Percentiles rank a stretch among this genome's conserved stretches.
These are phyloP conservation scores for Coenonympha glycerion DNA, from an alignment of 2,888 invertebrate species.

Conservation along the genomic window DNA sequence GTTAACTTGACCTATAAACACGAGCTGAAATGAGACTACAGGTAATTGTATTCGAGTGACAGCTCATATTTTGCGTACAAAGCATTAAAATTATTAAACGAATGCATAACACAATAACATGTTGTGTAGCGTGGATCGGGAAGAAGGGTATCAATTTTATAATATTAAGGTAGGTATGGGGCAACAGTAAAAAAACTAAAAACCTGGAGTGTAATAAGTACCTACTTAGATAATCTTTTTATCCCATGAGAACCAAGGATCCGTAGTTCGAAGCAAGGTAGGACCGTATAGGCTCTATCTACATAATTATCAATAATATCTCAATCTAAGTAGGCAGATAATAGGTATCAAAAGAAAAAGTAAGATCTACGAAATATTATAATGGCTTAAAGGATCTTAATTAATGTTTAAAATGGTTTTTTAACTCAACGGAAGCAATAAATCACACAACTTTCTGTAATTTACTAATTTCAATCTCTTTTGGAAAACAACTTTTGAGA, in stretches of 20 bases:
- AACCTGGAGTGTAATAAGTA: too few species aligned
- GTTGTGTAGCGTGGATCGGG: neutral
- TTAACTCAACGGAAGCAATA: neutral
- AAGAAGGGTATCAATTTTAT: neutral
- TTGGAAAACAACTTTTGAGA: neutral
- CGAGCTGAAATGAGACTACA: slow-evolving; percentile 38
- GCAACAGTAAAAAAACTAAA: too few species aligned
- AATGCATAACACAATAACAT: neutral
- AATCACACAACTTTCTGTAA: neutral
- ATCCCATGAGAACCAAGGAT: too few species aligned
- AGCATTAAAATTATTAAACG: slow-evolving; percentile 1
- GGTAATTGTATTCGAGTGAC: slow-evolving; percentile 21
- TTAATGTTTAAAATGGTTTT: neutral
- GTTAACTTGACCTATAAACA: slow-evolving; percentile 47
- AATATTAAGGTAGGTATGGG: too few species aligned
- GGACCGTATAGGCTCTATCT: too few species aligned
- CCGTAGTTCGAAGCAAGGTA: too few species aligned
- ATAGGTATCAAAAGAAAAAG: too few species aligned
- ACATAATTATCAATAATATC: too few species aligned
- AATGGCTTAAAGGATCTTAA: neutral
- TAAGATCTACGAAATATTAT: too few species aligned
- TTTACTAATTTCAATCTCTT: too few species aligned
- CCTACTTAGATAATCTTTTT: too few species aligned
- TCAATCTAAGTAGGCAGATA: too few species aligned
- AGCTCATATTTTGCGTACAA: slow-evolving; percentile 5